A percentile compares a stretch with the other conserved stretches of the same genome.
phyloP scores from a whole-genome alignment of 2,113 vertebrate species.

The Daphoenositta chrysoptera region DNA sequence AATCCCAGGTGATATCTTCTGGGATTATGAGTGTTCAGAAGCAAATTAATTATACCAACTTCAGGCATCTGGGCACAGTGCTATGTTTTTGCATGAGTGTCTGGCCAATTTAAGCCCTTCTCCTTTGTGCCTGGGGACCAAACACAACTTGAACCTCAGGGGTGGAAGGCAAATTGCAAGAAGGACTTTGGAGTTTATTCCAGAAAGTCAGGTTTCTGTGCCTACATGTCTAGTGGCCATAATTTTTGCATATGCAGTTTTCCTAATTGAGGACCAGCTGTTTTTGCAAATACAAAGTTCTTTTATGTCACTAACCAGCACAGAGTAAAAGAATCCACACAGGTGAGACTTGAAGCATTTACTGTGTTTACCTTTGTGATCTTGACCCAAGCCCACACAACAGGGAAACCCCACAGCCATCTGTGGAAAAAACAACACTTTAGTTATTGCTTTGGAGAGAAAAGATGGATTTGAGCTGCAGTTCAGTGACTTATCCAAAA shows the following conservation, averaged over 20 bases:
- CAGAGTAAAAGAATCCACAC: not conserved
- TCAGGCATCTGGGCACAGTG: not conserved
- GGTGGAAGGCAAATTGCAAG: not conserved
- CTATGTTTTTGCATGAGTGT: not conserved
- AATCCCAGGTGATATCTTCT: not conserved
- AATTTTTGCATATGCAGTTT: not conserved
- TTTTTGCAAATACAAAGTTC: not conserved
- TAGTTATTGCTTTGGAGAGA: not conserved
- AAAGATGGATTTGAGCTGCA: not conserved
- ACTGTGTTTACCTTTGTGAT: not conserved
- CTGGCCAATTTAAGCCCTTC: not conserved
- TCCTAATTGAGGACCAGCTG: not conserved
- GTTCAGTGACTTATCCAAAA: not conserved
- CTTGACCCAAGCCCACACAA: not conserved
- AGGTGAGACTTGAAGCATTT: not conserved
- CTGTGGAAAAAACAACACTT: not conserved
- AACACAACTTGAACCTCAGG: not conserved
- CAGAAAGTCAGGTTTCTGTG: not conserved
- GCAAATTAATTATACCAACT: not conserved
- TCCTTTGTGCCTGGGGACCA: not conserved
- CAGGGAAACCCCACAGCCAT: not conserved
- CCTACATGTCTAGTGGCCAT: fast-evolving
- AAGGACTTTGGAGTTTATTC: not conserved
- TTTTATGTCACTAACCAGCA: not conserved
- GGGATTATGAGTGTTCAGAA: not conserved